phyloP scores from a whole-genome alignment of 2,797 vertebrate species.

The Pteronotus mesoamericanus region DNA sequence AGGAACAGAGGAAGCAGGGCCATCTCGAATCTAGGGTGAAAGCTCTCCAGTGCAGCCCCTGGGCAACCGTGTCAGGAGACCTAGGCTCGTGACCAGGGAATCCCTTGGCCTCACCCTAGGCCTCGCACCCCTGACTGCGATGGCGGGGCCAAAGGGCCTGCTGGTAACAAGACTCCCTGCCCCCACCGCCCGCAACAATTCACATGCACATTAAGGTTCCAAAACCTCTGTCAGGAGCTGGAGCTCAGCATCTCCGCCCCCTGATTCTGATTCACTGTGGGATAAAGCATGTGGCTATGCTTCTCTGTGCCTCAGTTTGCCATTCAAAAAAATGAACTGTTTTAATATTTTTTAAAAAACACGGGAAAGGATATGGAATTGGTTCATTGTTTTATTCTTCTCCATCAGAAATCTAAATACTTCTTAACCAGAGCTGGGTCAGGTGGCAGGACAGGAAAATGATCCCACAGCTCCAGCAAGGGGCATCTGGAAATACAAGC shows the following conservation, averaged over 20 bases:
- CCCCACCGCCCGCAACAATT: too few relatives aligned
- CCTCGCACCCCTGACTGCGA: too few relatives aligned
- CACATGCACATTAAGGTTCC: rapidly evolving
- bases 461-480: neutral
- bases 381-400: neutral
- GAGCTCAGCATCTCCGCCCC: rapidly evolving
- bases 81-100: rapidly evolving
- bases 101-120: rapidly evolving
- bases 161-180: too few relatives aligned
- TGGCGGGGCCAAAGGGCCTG: neutral
- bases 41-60: rapidly evolving
- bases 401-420: neutral
- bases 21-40: too few relatives aligned
- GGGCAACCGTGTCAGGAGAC: neutral
- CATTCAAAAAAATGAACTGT: neutral
- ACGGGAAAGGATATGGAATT: neutral
- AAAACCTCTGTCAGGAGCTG: neutral
- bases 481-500: rapidly evolving
- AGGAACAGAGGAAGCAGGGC: neutral
- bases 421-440: neutral
- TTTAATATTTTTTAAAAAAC: neutral
- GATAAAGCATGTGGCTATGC: rapidly evolving
- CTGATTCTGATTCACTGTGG: neutral
- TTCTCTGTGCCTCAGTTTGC: neutral
- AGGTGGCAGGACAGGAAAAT: neutral